Evolutionary conservation across 2,888 invertebrate species (phyloP), one percentile per base, ranked within the genome.

Genomic region (Euplexia lucipara): DNA sequence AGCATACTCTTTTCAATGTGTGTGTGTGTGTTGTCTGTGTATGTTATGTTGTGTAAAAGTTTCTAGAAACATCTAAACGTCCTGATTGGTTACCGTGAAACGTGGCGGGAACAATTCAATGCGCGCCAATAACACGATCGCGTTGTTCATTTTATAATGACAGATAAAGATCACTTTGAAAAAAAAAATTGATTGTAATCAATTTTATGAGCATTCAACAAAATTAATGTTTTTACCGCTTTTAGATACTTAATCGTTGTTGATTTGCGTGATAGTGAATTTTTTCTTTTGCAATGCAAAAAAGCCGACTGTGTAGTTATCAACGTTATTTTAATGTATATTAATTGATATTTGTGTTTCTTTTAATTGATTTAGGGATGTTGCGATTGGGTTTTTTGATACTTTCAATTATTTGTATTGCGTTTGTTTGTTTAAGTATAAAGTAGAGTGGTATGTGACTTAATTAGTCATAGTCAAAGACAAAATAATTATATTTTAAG

Each of bases 341-440:
- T 6, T 60, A 75, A 75, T 70, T 65, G 60, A 57, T 60, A 45
- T 60, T 48, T 65, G 12, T 75, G 73, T 74, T 69, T 39, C 60
- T 74, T 65, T 10, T 49, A 58, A 75, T 60, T 63, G 14, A 37
- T 52, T 51, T 69, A 56, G 63, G 26, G 51, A 16, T 59, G 64
- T 30, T 20, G 30, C 30, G 22, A 9, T 2, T 3, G 12, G 0
- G 7, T 3, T 34, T 12, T 0, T 12, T 10, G n/a, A 9, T 30
- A 32, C n/a, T 48, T 16, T 47, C 9, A 12, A 10, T 30, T 37
- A 30, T n/a, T n/a, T n/a, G 5, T 26, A 26, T 26, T 26, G 26
- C 26, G 26, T 26, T 26, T 2, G 5, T 3, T 3, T 26, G 2
- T 26, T 26, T 26, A n/a, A n/a, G n/a, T n/a, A n/a, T n/a, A n/a